Evolutionary conservation across 1,140 invertebrate species (phyloP).

Genomic region (Macrostomum lignano): DNA sequence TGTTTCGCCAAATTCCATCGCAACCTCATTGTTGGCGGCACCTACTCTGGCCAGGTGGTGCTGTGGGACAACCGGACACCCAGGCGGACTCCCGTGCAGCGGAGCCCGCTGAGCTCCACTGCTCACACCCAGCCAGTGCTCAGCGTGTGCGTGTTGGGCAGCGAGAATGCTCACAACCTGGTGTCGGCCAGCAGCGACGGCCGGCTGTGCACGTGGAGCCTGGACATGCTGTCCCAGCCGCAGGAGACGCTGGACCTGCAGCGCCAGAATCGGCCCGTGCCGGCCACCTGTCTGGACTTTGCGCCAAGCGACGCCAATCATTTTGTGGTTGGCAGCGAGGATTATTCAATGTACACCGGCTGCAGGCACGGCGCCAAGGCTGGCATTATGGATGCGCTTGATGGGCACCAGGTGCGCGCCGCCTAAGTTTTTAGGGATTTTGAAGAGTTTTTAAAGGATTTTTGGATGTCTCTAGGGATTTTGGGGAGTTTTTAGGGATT

Average conservation of each 20-base stretch:
- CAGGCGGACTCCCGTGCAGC: constrained; percentile 77
- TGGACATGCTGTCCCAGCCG: constrained; percentile 87
- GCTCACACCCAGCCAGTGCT: constrained; percentile 91
- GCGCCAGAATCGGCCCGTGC: constrained; percentile 58
- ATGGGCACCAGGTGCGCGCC: too few species aligned
- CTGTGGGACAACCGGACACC: constrained; percentile 92
- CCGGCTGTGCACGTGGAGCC: constrained; percentile 77
- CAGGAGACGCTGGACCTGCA: constrained; percentile 59
- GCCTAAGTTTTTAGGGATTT: too few species aligned
- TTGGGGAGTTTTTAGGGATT: too few species aligned
- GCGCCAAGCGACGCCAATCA: constrained; percentile 56
- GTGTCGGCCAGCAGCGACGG: constrained; percentile 91
- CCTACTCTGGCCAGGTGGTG: constrained; percentile 91
- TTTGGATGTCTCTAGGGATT: too few species aligned
- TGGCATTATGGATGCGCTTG: too few species aligned
- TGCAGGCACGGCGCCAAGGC: too few species aligned
- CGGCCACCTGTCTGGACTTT: constrained; percentile 36
- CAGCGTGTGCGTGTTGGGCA: constrained; percentile 78
- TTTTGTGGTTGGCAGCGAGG: constrained; percentile 79
- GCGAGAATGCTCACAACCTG: constrained; percentile 90
- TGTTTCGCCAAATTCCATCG: constrained; percentile 92
- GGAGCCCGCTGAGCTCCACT: constrained; percentile 62
- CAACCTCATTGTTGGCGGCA: constrained; percentile 78
- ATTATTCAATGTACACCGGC: too few species aligned
- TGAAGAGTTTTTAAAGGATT: too few species aligned